Conservation (phyloP, 2,888 invertebrate genomes). For the Cerastoderma edule region DNA sequence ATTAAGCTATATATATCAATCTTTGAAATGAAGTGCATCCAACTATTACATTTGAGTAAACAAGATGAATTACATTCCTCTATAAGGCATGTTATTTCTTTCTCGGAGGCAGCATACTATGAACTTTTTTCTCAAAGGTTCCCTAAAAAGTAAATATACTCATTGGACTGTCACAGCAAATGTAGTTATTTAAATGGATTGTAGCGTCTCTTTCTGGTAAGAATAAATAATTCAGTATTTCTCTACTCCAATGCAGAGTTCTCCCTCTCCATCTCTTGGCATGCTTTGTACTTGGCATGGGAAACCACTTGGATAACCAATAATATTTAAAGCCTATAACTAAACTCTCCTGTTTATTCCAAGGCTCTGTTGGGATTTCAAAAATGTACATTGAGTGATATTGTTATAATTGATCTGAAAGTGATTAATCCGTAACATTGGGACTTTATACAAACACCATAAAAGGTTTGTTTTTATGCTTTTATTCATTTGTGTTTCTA, state of each 20-base stretch:
- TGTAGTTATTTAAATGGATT: background rate
- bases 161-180: too few relatives aligned
- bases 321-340: conserved; percentile 18
- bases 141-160: too few relatives aligned
- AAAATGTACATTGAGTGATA: conserved; percentile 3
- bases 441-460: too few relatives aligned
- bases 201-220: background rate
- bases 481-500: too few relatives aligned
- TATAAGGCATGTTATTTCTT: background rate
- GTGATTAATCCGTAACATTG: too few relatives aligned
- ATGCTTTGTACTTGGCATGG: background rate
- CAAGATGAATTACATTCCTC: background rate
- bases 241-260: conserved; percentile 8
- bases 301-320: conserved; percentile 16
- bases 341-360: background rate
- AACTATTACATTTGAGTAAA: background rate
- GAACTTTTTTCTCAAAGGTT: background rate
- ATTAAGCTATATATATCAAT: background rate
- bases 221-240: conserved; percentile 14
- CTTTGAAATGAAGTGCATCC: background rate
- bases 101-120: background rate
- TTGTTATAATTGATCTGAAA: too few relatives aligned
- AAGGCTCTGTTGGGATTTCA: background rate
- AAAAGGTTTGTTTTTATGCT: too few relatives aligned
- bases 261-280: background rate